Evolutionary conservation across 2,888 invertebrate genomes (phyloP).

Genomic region (Tribolium freemani): DNA sequence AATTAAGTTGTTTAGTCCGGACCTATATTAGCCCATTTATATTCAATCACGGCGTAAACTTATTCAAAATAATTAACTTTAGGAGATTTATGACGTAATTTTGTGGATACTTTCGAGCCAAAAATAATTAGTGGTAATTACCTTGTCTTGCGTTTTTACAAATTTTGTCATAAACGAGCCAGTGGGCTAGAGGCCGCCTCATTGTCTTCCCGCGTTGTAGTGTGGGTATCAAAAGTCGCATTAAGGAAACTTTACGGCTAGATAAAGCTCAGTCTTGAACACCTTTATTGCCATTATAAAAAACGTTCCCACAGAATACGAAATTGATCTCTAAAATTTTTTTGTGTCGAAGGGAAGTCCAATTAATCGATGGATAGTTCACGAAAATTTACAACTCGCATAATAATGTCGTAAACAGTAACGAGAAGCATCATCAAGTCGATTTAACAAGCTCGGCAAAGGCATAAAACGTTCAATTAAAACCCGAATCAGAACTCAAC

Average conservation of each 20-base stretch:
- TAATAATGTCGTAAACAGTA: constrained; percentile 37
- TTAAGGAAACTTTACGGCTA: constrained; percentile 48
- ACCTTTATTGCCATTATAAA: constrained; percentile 43
- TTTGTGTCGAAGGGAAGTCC: constrained; percentile 19
- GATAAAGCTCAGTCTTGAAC: constrained; percentile 52
- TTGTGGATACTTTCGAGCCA: constrained; percentile 11
- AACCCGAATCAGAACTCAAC: constrained; percentile 53
- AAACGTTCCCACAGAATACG: constrained; percentile 41
- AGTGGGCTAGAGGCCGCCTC: constrained; percentile 44
- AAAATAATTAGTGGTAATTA: constrained; percentile 33
- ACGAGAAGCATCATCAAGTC: constrained; percentile 35
- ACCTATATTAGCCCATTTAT: constrained; percentile 58
- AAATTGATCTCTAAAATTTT: constrained; percentile 32
- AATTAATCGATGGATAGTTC: constrained; percentile 38
- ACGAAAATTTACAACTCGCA: constrained; percentile 29
- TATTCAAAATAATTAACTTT: constrained; percentile 55
- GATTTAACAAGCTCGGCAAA: constrained; percentile 37
- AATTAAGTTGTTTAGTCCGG: constrained; percentile 58
- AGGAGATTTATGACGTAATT: constrained; percentile 48
- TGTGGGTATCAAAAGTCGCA: constrained; percentile 52
- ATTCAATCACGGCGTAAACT: constrained; percentile 56
- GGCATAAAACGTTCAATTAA: constrained; percentile 46
- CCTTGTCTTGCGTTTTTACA: constrained; percentile 1
- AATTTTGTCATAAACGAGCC: background rate
- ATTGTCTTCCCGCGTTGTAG: constrained; percentile 55